Evolutionary conservation across 2,113 vertebrate genomes (phyloP).

Genomic region (Octodon degus): DNA sequence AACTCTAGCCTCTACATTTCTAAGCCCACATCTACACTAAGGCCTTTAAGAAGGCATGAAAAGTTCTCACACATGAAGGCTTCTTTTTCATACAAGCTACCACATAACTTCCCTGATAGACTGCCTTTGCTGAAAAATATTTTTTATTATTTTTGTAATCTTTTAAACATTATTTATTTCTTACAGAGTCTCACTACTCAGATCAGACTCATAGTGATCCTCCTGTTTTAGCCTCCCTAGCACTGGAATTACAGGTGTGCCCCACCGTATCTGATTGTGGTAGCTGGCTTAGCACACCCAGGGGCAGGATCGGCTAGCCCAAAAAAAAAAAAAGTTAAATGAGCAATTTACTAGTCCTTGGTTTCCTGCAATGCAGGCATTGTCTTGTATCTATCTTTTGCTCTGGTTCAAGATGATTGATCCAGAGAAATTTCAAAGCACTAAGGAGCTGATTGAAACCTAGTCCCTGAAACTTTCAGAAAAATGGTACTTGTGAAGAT

Average conservation of each 20-base stretch:
- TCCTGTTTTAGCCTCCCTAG: too few species aligned
- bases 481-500: background rate
- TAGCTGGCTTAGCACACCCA: too few species aligned
- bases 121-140: background rate
- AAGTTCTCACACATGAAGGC: background rate
- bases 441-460: background rate
- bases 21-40: background rate
- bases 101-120: background rate
- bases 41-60: constrained; percentile 1
- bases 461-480: background rate
- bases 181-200: too few species aligned
- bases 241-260: too few species aligned
- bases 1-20: constrained; percentile 14
- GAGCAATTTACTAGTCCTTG: background rate
- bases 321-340: background rate
- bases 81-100: constrained; percentile 26
- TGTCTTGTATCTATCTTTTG: background rate
- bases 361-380: background rate
- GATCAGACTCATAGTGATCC: too few species aligned
- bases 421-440: background rate
- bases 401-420: background rate
- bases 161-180: too few species aligned
- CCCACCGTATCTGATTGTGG: too few species aligned
- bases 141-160: too few species aligned
- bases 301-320: too few species aligned